Evolutionary conservation across 1,140 invertebrate species (phyloP), one percentile per base, ranked within the genome.

Genomic region (Drosophila pandora): DNA sequence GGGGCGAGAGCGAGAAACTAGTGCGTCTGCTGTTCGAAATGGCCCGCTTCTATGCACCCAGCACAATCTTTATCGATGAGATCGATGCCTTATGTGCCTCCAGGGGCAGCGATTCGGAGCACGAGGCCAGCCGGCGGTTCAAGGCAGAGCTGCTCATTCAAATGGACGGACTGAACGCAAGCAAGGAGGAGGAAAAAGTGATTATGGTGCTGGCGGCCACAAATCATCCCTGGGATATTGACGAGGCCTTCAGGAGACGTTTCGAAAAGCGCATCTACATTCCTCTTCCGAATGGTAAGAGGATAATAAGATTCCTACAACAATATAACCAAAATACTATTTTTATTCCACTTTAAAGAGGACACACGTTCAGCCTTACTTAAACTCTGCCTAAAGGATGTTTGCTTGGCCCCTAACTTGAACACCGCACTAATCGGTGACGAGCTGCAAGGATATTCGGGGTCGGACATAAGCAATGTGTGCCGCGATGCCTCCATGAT

Each of bases 31-130:
- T 99, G 1, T 99, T 99, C 93, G 98, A 99, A 94, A 99, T 99
- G 98, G 98, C 98, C 0, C 93, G 98, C 63, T 99, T 99, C 93
- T 98, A 99, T 93, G 98, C 99, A 17, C 99, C 99, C 1, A 98
- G 97, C 80, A 99, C 98, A n/a, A 99, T 99, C 88, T 99, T 99
- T 91, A 97, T 99, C 54, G 99, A 99, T 92, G 99, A 99, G 94
- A 99, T 99, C 72, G 99, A 99, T 93, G 99, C 98, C 0, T 92
- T 99, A 32, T 99, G 98, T 92, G 98, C 98, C 0, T 95, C 97
- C 79, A 93, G 99, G 89, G 98, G 98, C 13, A 97, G 96, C 0
- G 98, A 99, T 83, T 98, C 97, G 0, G 99, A 99, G 92, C 98
- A 99, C 92, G 99, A 99, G 93, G 98, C 99, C n/a, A 98, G 97